Evolutionary conservation across 2,797 vertebrate species (phyloP).

Genomic region (Silurus aristotelis): DNA sequence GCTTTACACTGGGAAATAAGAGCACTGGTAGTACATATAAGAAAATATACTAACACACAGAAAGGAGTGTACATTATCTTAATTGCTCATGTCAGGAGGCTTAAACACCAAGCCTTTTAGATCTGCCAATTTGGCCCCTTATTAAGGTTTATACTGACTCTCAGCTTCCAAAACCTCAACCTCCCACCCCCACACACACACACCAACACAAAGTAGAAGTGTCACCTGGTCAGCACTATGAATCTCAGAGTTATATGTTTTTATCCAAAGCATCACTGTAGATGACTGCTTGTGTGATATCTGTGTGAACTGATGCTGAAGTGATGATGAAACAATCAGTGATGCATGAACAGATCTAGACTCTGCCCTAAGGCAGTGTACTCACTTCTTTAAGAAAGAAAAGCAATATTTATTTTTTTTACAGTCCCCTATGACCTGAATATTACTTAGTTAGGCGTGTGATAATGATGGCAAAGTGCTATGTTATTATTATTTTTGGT

Average conservation of each 20-base stretch:
- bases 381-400: too few species aligned
- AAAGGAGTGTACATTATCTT: neutral
- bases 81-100: neutral
- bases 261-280: neutral
- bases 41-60: neutral
- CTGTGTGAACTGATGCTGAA: constrained; percentile 15
- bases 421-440: neutral
- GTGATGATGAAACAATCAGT: neutral
- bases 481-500: neutral
- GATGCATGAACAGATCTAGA: neutral
- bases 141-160: neutral
- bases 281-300: neutral
- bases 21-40: neutral
- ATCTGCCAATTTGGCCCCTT: neutral
- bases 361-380: neutral
- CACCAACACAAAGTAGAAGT: neutral
- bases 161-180: too few species aligned
- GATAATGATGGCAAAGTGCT: neutral
- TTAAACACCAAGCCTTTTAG: neutral
- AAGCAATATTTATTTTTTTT: neutral
- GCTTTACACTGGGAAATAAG: neutral
- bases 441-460: neutral
- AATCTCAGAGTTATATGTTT: neutral
- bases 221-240: neutral
- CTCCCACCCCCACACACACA: too few species aligned